A percentile compares a stretch with the other conserved stretches of the same genome.
Conservation (phyloP, 2,113 vertebrate genomes). For the Pluvialis apricaria region DNA sequence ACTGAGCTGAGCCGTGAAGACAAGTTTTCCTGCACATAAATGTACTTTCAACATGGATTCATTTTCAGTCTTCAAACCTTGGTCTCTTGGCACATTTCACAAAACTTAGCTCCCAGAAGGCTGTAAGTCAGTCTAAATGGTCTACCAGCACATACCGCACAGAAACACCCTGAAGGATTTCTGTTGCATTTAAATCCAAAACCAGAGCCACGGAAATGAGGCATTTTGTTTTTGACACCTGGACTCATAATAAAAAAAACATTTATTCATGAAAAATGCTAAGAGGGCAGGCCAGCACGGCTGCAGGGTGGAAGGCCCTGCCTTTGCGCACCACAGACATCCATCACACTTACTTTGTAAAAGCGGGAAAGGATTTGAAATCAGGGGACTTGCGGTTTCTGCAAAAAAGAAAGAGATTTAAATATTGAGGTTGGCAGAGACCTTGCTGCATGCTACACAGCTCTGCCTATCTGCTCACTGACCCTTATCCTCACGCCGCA, state of each 20-base stretch:
- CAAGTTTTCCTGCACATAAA: background rate
- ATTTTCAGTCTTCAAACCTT: background rate
- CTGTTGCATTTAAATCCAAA: background rate
- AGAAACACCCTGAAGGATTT: background rate
- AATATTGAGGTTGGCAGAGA: constrained; percentile 32
- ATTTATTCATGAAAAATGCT: background rate
- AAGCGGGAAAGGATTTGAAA: constrained; percentile 84
- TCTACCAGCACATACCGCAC: background rate
- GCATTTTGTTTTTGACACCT: background rate
- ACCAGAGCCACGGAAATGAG: background rate
- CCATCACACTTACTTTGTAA: constrained; percentile 82
- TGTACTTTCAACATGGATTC: background rate
- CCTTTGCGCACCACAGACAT: background rate
- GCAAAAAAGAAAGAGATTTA: constrained; percentile 73
- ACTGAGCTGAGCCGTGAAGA: background rate
- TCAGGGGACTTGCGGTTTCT: constrained; percentile 88
- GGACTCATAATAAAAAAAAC: background rate
- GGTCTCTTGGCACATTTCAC: background rate
- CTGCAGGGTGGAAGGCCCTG: background rate
- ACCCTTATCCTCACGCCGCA: background rate
- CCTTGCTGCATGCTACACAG: background rate
- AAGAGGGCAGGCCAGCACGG: background rate
- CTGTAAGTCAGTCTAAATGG: background rate
- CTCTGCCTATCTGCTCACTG: background rate
- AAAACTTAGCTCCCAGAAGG: background rate